phyloP scores from a whole-genome alignment of 2,888 invertebrate genomes.

The Ectemnius cavifrons region DNA sequence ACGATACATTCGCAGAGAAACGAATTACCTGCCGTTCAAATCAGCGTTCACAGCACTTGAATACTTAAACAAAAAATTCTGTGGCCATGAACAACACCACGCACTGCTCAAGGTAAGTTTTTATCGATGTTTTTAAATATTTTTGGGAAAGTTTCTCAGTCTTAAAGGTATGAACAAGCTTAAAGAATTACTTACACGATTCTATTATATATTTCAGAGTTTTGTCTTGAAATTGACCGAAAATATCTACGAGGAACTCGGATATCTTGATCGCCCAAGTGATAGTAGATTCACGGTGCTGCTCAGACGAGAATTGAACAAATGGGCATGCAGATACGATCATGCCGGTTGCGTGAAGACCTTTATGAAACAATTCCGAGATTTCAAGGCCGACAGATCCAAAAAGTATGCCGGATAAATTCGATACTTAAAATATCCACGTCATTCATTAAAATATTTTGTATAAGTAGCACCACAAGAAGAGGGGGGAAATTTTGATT shows the following conservation, averaged over 20 bases:
- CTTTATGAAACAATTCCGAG: constrained; percentile 75
- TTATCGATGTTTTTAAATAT: constrained; percentile 3
- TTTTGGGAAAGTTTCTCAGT: neutral
- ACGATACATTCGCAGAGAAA: constrained; percentile 81
- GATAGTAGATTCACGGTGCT: constrained; percentile 79
- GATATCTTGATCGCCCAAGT: constrained; percentile 74
- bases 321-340: constrained; percentile 82
- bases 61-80: constrained; percentile 78
- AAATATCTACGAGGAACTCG: constrained; percentile 79
- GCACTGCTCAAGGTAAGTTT: constrained; percentile 69
- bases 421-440: too few relatives aligned
- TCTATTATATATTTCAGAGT: constrained; percentile 42
- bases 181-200: neutral
- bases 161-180: too few relatives aligned
- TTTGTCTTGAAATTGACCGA: constrained; percentile 72
- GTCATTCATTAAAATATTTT: too few relatives aligned
- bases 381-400: constrained; percentile 68
- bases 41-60: constrained; percentile 81
- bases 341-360: constrained; percentile 79
- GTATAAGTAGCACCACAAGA: too few relatives aligned
- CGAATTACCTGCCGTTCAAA: constrained; percentile 85
- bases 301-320: constrained; percentile 80
- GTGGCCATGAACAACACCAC: constrained; percentile 67
- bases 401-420: constrained; percentile 23
- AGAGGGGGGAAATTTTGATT: too few relatives aligned